Base-by-base conservation (phyloP, 2,797 vertebrate species). In the Halcyon leucocephala region DNA sequence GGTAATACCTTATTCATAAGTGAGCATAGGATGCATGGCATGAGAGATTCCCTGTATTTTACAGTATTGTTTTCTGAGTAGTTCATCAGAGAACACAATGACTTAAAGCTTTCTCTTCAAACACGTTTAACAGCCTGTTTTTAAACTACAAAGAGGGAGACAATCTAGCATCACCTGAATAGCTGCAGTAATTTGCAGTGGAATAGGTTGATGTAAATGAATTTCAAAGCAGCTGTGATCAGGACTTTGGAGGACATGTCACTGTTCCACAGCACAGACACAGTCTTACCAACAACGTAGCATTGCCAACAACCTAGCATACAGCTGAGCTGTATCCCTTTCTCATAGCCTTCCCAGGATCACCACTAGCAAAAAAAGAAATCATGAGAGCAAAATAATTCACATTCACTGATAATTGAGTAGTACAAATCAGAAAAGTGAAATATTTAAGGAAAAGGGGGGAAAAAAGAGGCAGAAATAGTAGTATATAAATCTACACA, bases 401-500 rank as follows among this genome's bases (percentile, higher is more conserved):
- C 81, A 64, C 25, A 89, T 91, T 95, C 58, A 91, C 26, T 96
- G 90, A 96, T 91, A 96, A 97, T 97, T 95, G 95, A 97, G 93
- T 67, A 64, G 37, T 81, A 97, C 51, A 66, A 87, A 91, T 90
- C 79, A 95, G 85, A 97, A 95, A 97, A 97, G 52, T 87, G 77
- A 94, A 90, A 79, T 94, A 96, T 95, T 97, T 97, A 91, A 85
- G 88, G 85, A 92, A 95, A 92, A 89, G 41, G 14, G 7, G 22
- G 26, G n/a, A 0, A 70, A 67, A 82, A 42, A 72, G 51, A 87
- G 22, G 81, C 65, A 96, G 87, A 86, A 90, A 70, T 90, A 97
- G 93, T 89, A 96, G 93, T 90, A 94, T 89, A 97, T 97, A 98
- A 98, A 98, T 97, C 89, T 62, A 90, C 73, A 94, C 39, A 26